These are phyloP conservation scores for Patella caerulea DNA, from an alignment of 2,888 invertebrate genomes.

Conservation along the genomic window DNA sequence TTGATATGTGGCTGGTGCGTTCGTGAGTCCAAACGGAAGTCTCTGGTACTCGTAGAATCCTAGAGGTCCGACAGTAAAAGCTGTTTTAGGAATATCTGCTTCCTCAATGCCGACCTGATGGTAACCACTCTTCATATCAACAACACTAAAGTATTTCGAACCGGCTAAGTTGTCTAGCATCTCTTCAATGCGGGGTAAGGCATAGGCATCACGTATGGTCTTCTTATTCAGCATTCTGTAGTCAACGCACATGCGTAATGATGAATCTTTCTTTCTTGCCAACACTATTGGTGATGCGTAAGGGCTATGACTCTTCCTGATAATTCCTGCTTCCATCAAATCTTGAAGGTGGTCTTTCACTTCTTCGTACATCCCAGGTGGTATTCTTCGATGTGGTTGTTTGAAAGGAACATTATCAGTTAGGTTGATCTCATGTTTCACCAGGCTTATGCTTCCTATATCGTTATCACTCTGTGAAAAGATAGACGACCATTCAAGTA, in stretches of 20 bases:
- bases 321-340: slow-evolving; percentile 25
- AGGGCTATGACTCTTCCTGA: slow-evolving; percentile 22
- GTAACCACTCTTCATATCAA: too few relatives aligned
- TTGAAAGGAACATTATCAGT: too few relatives aligned
- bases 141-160: background rate
- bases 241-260: background rate
- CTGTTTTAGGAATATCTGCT: too few relatives aligned
- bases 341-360: slow-evolving; percentile 30
- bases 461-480: slow-evolving; percentile 11
- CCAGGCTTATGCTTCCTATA: too few relatives aligned
- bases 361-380: slow-evolving; percentile 29
- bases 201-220: too few relatives aligned
- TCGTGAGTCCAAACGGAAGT: background rate
- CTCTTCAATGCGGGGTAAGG: too few relatives aligned
- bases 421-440: too few relatives aligned
- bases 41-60: background rate
- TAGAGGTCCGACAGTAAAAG: too few relatives aligned
- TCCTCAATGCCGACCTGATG: too few relatives aligned
- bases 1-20: background rate
- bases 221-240: slow-evolving; percentile 10
- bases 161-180: background rate
- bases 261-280: background rate
- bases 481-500: background rate
- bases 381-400: too few relatives aligned
- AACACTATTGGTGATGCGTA: background rate